phyloP scores from a whole-genome alignment of 2,113 vertebrate genomes.

The Pipa parva region DNA sequence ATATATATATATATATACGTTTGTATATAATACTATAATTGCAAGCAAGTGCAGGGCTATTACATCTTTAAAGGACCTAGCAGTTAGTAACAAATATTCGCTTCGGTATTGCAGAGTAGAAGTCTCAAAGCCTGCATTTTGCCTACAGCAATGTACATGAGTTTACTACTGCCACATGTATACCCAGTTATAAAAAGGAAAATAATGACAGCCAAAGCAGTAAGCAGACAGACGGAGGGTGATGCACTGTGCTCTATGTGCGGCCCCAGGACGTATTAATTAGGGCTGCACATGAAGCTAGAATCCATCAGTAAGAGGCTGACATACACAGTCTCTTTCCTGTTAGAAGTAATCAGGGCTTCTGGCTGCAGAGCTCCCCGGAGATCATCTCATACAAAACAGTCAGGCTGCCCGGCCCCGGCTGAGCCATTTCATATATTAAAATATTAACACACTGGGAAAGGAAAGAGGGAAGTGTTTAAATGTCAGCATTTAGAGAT shows the following conservation, averaged over 20 bases:
- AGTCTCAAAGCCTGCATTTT: too few species aligned
- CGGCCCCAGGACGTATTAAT: neutral
- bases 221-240: neutral
- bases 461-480: neutral
- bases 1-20: too few species aligned
- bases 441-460: constrained; percentile 43
- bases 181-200: neutral
- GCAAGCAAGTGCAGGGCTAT: too few species aligned
- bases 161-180: neutral
- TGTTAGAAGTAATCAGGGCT: constrained; percentile 2
- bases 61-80: too few species aligned
- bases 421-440: constrained; percentile 32
- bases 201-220: neutral
- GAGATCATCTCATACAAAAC: constrained; percentile 11
- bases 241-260: neutral
- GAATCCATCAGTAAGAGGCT: constrained; percentile 4
- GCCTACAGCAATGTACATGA: neutral
- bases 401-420: neutral
- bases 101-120: too few species aligned
- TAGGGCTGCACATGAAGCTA: neutral
- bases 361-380: neutral
- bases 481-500: neutral
- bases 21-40: too few species aligned
- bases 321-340: neutral
- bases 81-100: too few species aligned